Base-by-base conservation (phyloP, 2,797 vertebrate species). In the Microctenopoma steveboyesi region DNA sequence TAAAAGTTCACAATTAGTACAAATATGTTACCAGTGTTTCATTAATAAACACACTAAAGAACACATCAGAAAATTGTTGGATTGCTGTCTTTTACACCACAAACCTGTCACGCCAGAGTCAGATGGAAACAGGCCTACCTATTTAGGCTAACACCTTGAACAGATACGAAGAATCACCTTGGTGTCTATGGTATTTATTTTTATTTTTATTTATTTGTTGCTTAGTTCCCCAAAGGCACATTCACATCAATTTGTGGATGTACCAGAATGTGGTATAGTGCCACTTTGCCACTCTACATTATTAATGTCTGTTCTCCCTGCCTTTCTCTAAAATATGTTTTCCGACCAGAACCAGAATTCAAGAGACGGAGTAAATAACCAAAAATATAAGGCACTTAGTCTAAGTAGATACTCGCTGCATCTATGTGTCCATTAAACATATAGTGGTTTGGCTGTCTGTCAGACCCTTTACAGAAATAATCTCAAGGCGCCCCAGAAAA, bases 311-410 rank as follows among this genome's bases (percentile, higher is more conserved):
- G 12, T n/a, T 59, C 15, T 0, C 5, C n/a, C 11, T 64, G 12
- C 28, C 40, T 74, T 64, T 69, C 14, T 60, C 51, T 35, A 61
- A 78, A 83, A 64, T n/a, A 3, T 1, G 3, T 72, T 79, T 73
- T 75, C 18, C 56, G 7, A 6, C 28, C 13, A 35, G 42, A 37
- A 42, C 64, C 75, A 69, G 50, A 65, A 30, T 10, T 11, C 48
- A 52, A 14, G 13, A 46, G 33, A 35, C 7, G 33, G 16, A 72
- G 30, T 63, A 47, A 1, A 69, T 52, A 54, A 59, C 7, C 60
- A 79, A 65, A 80, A 82, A 64, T 55, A 61, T 42, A 64, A 81
- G 68, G 78, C 81, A 81, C 84, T 89, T 74, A 84, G 76, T 59
- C 61, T 75, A 73, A 90, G 74, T 78, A 61, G 76, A 50, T 56